Conservation (phyloP, 2,888 invertebrate genomes). For the Mylabris sibirica region DNA sequence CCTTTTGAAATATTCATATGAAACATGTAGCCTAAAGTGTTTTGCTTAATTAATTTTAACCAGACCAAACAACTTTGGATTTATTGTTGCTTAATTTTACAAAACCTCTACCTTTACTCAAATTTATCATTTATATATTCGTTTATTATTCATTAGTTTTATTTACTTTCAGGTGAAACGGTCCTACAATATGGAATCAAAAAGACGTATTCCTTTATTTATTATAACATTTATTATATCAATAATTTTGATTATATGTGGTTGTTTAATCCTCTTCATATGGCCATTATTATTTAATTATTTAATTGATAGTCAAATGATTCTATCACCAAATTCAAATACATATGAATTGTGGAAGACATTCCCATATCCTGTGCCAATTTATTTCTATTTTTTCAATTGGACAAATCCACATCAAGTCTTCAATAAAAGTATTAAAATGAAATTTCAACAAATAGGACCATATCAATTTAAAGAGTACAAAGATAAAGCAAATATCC, state of each 20-base stretch:
- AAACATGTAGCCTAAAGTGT: too few relatives aligned
- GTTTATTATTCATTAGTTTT: not conserved
- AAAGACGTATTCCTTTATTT: slow-evolving; percentile 32
- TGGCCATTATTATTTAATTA: slow-evolving; percentile 28
- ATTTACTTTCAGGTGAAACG: slow-evolving; percentile 27
- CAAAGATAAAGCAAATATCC: slow-evolving; percentile 76
- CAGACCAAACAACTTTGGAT: too few relatives aligned
- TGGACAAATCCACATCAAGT: slow-evolving; percentile 81
- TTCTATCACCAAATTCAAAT: slow-evolving; percentile 67
- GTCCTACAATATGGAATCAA: slow-evolving; percentile 40
- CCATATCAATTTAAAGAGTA: slow-evolving; percentile 73
- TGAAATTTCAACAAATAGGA: slow-evolving; percentile 66
- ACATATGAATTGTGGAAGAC: slow-evolving; percentile 76
- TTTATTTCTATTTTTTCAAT: slow-evolving; percentile 78
- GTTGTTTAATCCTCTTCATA: slow-evolving; percentile 36
- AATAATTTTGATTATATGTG: slow-evolving; percentile 34
- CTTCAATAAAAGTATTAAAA: slow-evolving; percentile 65
- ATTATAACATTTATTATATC: slow-evolving; percentile 35
- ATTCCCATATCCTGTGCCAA: slow-evolving; percentile 68
- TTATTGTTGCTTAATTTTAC: too few relatives aligned
- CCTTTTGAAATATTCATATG: too few relatives aligned
- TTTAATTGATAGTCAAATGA: slow-evolving; percentile 46
- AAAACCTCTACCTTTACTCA: too few relatives aligned
- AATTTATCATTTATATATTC: not conserved
- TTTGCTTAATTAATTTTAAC: too few relatives aligned